phyloP scores from a whole-genome alignment of 2,113 vertebrate species.

The Melospiza georgiana region DNA sequence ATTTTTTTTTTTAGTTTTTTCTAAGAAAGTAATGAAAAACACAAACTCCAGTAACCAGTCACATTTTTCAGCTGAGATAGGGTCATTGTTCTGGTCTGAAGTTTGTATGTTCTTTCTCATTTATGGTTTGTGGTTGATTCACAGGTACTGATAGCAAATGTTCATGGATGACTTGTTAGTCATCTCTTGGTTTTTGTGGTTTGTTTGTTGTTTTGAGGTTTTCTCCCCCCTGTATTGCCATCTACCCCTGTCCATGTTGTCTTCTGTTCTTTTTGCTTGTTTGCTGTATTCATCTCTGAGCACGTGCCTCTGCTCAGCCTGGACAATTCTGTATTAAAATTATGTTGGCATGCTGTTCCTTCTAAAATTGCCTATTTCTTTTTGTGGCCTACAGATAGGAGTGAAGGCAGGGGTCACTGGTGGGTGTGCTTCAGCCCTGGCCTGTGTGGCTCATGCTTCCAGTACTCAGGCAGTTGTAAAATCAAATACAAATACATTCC shows the following conservation, averaged over 20 bases:
- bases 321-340: neutral
- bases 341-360: neutral
- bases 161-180: neutral
- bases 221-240: neutral
- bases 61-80: neutral
- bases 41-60: neutral
- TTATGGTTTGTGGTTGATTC: neutral
- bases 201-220: neutral
- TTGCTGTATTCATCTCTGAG: neutral
- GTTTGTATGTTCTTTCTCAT: neutral
- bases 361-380: neutral
- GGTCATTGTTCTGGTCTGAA: neutral
- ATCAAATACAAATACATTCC: neutral
- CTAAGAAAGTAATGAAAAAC: neutral
- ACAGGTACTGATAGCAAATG: neutral
- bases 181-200: neutral
- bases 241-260: rapidly evolving
- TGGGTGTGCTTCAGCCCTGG: neutral
- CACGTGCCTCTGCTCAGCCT: neutral
- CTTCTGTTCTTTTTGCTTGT: neutral
- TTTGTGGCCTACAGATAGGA: neutral
- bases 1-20: neutral
- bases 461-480: neutral
- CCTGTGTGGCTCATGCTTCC: neutral
- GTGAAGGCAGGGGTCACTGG: neutral